Conservation (phyloP, 1,140 invertebrate species). For the Magallana gigas region DNA sequence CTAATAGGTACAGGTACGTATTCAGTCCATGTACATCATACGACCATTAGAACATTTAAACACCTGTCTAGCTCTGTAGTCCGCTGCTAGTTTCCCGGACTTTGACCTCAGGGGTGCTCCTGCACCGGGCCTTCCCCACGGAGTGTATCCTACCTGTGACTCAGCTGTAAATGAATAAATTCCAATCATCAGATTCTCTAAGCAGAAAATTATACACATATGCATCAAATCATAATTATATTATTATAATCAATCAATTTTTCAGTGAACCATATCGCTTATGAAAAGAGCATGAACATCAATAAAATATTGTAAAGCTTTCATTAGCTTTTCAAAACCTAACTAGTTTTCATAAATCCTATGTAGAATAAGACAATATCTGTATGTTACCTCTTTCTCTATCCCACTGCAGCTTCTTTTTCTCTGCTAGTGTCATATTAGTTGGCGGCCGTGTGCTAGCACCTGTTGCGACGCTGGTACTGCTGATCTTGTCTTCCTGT, state of each 20-base stretch:
- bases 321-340: neutral
- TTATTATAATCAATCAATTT: neutral
- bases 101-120: conserved; percentile 73
- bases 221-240: neutral
- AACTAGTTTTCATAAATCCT: neutral
- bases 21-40: conserved; percentile 32
- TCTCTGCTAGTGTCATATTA: conserved; percentile 71
- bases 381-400: conserved; percentile 71
- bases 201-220: too few relatives aligned
- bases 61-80: conserved; percentile 74
- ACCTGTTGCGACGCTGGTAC: conserved; percentile 27
- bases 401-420: conserved; percentile 76
- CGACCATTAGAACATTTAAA: conserved; percentile 56
- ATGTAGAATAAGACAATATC: too few relatives aligned
- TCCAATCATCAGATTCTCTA: neutral
- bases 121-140: conserved; percentile 77
- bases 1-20: conserved; percentile 20
- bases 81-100: conserved; percentile 69
- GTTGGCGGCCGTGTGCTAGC: conserved; percentile 6
- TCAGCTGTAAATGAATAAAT: conserved; percentile 64
- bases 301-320: neutral
- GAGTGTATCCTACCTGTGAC: conserved; percentile 65
- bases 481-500: neutral
- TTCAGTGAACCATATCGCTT: neutral
- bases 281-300: neutral